Conservation (phyloP, 2,888 invertebrate species). For the Pyrgus malvae region DNA sequence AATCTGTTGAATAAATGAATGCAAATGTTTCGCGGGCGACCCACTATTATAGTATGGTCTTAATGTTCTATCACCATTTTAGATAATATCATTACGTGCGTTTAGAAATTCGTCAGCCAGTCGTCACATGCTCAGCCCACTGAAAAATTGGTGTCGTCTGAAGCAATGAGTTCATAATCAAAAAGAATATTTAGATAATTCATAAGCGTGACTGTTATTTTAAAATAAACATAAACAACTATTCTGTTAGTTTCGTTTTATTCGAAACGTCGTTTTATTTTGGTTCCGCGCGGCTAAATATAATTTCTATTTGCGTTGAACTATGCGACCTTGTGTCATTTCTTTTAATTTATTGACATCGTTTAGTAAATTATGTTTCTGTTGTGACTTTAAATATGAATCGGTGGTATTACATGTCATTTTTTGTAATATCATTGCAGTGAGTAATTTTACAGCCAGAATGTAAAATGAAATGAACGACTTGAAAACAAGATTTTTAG, state of each 20-base stretch:
- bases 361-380: background rate
- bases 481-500: too few relatives aligned
- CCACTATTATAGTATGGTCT: too few relatives aligned
- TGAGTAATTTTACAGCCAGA: too few relatives aligned
- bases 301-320: constrained; percentile 19
- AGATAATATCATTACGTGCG: too few relatives aligned
- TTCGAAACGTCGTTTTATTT: constrained; percentile 16
- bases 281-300: constrained; percentile 11
- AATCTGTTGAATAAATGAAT: too few relatives aligned
- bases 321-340: constrained; percentile 20
- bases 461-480: too few relatives aligned
- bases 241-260: constrained; percentile 18
- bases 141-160: constrained; percentile 22
- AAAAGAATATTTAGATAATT: constrained; percentile 1
- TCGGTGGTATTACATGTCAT: too few relatives aligned
- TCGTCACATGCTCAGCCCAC: background rate
- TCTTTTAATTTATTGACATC: constrained; percentile 12
- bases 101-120: background rate
- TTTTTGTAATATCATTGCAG: too few relatives aligned
- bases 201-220: constrained; percentile 14
- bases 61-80: too few relatives aligned
- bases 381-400: too few relatives aligned
- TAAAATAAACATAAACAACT: constrained; percentile 21
- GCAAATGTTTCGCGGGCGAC: too few relatives aligned
- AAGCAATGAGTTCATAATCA: constrained; percentile 5